Percentiles rank a stretch among this genome's conserved stretches.
Evolutionary conservation across 2,113 vertebrate genomes (phyloP).

Genomic region (Gopherus flavomarginatus): DNA sequence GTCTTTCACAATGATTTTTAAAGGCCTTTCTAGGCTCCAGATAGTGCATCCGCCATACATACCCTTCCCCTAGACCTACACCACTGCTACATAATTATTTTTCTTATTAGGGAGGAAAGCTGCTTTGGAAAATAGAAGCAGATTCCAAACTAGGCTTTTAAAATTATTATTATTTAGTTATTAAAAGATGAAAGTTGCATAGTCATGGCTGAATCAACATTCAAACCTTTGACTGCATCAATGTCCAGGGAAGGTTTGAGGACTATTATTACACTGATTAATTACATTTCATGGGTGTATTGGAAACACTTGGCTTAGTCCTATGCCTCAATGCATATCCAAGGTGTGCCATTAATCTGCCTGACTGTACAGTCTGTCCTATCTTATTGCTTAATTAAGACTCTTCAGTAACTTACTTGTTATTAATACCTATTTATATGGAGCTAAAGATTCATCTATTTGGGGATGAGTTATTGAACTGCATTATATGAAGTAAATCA

Average conservation of each 20-base stretch:
- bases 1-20: background rate
- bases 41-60: background rate
- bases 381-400: slow-evolving; percentile 69
- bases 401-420: slow-evolving; percentile 62
- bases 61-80: background rate
- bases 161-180: background rate
- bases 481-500: slow-evolving; percentile 49
- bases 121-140: background rate
- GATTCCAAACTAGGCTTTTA: background rate
- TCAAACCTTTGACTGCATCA: background rate
- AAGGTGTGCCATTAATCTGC: slow-evolving; percentile 58
- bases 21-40: background rate
- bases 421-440: slow-evolving; percentile 72
- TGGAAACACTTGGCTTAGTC: slow-evolving; percentile 31
- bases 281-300: background rate
- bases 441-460: slow-evolving; percentile 54
- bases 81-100: background rate
- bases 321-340: slow-evolving; percentile 1
- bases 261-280: background rate
- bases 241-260: background rate
- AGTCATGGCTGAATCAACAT: background rate
- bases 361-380: background rate
- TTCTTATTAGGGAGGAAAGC: background rate
- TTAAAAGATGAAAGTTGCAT: background rate
- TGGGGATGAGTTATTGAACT: slow-evolving; percentile 56